These are phyloP conservation scores for Machimus atricapillus DNA, from an alignment of 2,888 invertebrate genomes.

Conservation along the genomic window DNA sequence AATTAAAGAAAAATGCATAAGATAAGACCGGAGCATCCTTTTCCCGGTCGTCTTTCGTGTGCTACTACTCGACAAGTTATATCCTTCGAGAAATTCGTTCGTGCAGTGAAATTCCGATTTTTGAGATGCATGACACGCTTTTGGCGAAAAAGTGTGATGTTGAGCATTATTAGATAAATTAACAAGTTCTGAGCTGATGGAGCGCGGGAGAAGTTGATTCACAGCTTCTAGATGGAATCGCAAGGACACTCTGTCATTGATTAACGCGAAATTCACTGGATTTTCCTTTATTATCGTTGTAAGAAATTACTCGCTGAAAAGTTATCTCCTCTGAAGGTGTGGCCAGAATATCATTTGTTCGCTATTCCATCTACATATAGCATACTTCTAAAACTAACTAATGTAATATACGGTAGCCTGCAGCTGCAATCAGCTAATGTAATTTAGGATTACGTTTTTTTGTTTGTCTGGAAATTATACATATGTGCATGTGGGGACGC, in stretches of 20 bases:
- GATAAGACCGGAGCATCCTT: constrained; percentile 6
- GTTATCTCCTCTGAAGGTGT: neutral
- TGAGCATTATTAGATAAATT: neutral
- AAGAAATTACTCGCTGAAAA: neutral
- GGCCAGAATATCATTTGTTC: neutral
- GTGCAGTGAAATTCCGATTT: constrained; percentile 20
- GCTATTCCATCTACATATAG: too few relatives aligned
- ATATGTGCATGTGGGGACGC: too few relatives aligned
- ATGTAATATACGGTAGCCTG: too few relatives aligned
- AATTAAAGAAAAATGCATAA: constrained; percentile 30
- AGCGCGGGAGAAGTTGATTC: neutral
- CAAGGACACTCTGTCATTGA: neutral
- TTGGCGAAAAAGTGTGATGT: neutral
- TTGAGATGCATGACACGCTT: constrained; percentile 19
- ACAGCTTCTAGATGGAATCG: neutral
- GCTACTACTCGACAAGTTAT: neutral
- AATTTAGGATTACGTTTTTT: too few relatives aligned
- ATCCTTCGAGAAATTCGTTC: neutral
- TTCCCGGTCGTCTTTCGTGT: neutral
- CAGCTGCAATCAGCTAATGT: too few relatives aligned
- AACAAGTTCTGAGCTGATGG: neutral
- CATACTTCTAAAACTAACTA: too few relatives aligned
- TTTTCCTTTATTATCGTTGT: neutral
- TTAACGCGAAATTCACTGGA: neutral
- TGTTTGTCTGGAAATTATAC: too few relatives aligned